Evolutionary conservation across 1,140 invertebrate genomes (phyloP).

Genomic region (Sycobia sp.): DNA sequence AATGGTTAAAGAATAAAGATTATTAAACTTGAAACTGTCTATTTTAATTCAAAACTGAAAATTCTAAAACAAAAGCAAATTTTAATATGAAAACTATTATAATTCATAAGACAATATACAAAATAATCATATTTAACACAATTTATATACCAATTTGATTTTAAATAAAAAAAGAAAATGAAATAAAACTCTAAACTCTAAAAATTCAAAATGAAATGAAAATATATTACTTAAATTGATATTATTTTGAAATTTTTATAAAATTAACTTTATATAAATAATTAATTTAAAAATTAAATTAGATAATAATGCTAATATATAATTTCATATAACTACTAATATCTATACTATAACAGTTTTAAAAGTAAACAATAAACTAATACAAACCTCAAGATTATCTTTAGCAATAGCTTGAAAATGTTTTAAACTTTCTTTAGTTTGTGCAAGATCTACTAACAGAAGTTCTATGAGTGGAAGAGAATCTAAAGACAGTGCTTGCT

Average conservation of each 20-base stretch:
- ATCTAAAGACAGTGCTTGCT: slow-evolving; percentile 72
- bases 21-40: slow-evolving; percentile 13
- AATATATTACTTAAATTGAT: too few species aligned
- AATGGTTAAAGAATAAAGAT: slow-evolving; percentile 39
- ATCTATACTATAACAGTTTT: slow-evolving; percentile 4
- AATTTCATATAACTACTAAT: background rate
- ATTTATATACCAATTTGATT: background rate
- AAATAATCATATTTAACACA: slow-evolving; percentile 14
- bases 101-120: slow-evolving; percentile 15
- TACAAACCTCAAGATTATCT: slow-evolving; percentile 65
- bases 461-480: slow-evolving; percentile 76
- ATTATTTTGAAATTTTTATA: too few species aligned
- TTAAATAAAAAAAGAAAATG: slow-evolving; percentile 15
- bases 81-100: background rate
- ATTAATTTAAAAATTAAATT: background rate
- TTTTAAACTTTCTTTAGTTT: slow-evolving; percentile 78
- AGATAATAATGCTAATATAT: background rate
- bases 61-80: background rate
- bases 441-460: slow-evolving; percentile 74
- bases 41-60: slow-evolving; percentile 2
- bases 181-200: slow-evolving; percentile 16
- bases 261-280: too few species aligned
- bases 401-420: slow-evolving; percentile 77
- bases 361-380: slow-evolving; percentile 1
- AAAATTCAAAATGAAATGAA: too few species aligned